phyloP scores from a whole-genome alignment of 1,140 invertebrate genomes.

The Globodera rostochiensis region DNA sequence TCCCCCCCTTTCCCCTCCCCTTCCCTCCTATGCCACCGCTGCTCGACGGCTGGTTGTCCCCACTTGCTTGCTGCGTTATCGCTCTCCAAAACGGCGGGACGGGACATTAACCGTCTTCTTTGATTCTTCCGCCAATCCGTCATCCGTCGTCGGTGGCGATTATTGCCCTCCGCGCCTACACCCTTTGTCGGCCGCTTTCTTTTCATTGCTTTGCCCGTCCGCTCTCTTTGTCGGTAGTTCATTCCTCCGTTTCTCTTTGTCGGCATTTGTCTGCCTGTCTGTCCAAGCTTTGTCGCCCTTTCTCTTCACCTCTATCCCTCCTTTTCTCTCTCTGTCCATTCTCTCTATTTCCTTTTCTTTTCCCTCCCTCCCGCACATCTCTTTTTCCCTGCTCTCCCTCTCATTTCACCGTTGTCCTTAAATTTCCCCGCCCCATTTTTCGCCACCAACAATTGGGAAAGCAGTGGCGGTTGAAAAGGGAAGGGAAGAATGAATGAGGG shows the following conservation, averaged over 20 bases:
- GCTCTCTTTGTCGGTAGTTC: not conserved
- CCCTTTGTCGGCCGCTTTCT: not conserved
- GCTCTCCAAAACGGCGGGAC: conserved; percentile 12
- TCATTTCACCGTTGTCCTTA: not conserved
- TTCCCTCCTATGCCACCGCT: not conserved
- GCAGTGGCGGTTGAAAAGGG: not conserved
- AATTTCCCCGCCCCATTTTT: not conserved
- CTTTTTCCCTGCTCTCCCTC: not conserved
- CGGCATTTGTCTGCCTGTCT: not conserved
- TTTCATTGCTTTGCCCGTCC: not conserved
- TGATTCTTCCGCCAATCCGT: conserved; percentile 4
- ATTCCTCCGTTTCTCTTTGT: not conserved
- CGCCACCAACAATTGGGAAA: not conserved
- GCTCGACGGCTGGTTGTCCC: not conserved
- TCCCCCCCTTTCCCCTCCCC: too few relatives aligned
- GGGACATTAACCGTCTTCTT: not conserved
- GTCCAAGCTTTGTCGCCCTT: not conserved
- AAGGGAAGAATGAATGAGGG: not conserved
- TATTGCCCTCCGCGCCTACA: not conserved
- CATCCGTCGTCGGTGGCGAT: conserved; percentile 4
- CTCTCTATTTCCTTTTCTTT: not conserved
- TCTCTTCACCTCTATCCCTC: not conserved
- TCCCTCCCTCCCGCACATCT: not conserved
- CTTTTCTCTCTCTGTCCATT: not conserved
- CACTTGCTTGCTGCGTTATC: not conserved